These are phyloP conservation scores for Neosilurus hyrtlii DNA, from an alignment of 2,797 vertebrate genomes.

Conservation along the genomic window DNA sequence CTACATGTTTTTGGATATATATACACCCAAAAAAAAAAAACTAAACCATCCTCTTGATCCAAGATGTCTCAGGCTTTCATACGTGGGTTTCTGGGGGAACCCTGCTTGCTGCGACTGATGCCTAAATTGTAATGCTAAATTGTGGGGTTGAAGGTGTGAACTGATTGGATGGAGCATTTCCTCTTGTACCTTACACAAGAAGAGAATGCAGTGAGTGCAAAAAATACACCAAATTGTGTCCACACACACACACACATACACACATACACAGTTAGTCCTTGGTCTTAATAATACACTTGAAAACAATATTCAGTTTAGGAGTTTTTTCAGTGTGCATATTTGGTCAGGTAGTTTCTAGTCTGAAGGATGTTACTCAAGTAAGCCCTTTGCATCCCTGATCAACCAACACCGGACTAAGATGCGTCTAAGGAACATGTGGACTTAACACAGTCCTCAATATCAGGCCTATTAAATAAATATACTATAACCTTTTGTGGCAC, in stretches of 20 bases:
- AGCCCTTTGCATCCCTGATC: not conserved
- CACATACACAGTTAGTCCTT: conserved; percentile 10
- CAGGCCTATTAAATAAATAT: conserved; percentile 1
- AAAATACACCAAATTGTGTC: not conserved
- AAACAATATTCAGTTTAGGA: not conserved
- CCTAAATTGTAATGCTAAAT: not conserved
- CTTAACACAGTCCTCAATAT: not conserved
- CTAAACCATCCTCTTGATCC: not conserved
- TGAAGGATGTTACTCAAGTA: not conserved
- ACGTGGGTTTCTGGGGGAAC: no score
- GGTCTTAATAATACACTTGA: not conserved
- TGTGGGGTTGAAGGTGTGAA: conserved; percentile 60
- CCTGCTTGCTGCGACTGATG: not conserved
- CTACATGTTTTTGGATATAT: no score
- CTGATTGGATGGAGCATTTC: conserved; percentile 61
- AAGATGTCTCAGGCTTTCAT: not conserved
- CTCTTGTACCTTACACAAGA: conserved; percentile 56
- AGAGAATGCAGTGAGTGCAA: conserved; percentile 35
- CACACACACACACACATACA: not conserved
- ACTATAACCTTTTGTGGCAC: not conserved
- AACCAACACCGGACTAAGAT: not conserved
- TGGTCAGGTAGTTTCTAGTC: not conserved
- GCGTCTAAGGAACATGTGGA: not conserved
- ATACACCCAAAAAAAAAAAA: no score
- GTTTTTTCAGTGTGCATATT: not conserved